A percentile compares a stretch with the other conserved stretches of the same genome.
These are phyloP conservation scores for Drosophila kohkoa DNA, from an alignment of 1,140 invertebrate species.

Conservation along the genomic window DNA sequence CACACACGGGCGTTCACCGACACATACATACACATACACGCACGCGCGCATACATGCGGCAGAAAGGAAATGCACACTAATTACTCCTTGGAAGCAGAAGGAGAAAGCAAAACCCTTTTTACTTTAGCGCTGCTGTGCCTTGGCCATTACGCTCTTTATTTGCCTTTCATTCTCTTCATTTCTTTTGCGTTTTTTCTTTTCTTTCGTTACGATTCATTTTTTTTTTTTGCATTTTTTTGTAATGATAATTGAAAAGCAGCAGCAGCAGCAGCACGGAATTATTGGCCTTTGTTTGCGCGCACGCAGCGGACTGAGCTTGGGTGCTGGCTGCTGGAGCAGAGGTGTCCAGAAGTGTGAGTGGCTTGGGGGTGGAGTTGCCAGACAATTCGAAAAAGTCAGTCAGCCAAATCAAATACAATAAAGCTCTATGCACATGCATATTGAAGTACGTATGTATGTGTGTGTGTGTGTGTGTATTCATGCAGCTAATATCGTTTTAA, in stretches of 20 bases:
- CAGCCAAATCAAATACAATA: constrained; percentile 41
- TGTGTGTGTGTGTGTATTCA: neutral
- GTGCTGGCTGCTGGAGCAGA: neutral
- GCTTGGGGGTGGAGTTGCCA: neutral
- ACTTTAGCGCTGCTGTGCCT: constrained; percentile 48
- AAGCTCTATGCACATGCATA: constrained; percentile 19
- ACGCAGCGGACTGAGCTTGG: constrained; percentile 3
- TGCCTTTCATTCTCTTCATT: constrained; percentile 37
- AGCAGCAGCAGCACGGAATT: constrained; percentile 37
- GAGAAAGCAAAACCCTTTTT: constrained; percentile 54
- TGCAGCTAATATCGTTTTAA: constrained; percentile 31
- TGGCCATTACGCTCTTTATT: constrained; percentile 46
- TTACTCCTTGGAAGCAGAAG: constrained; percentile 65
- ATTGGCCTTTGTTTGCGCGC: constrained; percentile 56
- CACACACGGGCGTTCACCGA: constrained; percentile 24
- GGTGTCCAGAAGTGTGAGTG: neutral
- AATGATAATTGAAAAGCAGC: constrained; percentile 74
- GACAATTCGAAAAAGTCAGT: constrained; percentile 41
- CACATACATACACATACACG: constrained; percentile 21
- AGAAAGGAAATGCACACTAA: constrained; percentile 76
- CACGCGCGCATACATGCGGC: constrained; percentile 4
- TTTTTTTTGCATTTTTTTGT: constrained; percentile 3
- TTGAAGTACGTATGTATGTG: neutral
- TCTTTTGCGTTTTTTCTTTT: constrained; percentile 33
- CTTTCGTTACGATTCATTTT: neutral